Evolutionary conservation across 2,113 vertebrate genomes (phyloP), one percentile per base, ranked within the genome.

Genomic region (Crotophaga sulcirostris): DNA sequence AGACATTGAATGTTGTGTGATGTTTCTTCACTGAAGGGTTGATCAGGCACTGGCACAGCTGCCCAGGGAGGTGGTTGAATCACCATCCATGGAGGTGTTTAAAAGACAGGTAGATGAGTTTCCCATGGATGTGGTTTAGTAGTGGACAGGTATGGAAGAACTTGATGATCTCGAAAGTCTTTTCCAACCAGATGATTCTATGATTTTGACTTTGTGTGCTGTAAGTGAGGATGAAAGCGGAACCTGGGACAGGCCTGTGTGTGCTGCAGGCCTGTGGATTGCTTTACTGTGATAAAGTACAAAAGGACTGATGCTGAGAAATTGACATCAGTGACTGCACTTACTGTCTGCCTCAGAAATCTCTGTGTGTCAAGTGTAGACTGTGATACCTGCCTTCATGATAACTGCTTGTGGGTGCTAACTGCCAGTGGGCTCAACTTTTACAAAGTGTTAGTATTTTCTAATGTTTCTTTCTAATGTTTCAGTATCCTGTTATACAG

Each of bases 401-500:
- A 38, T 44, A 82, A 49, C 34, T 66, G 28, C 52, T 25, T 25
- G 21, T 38, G n/a, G 3, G 29, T 24, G 26, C 63, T 14, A 59
- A 67, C 54, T 94, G 60, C 80, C 28, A 16, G 44, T 13, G 13
- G 49, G 58, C 19, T 58, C 55, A 23, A 4, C 52, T 74, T 49
- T 11, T 20, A 28, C 15, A 15, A 7, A 29, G 31, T 44, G 12
- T n/a, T 16, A 0, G 11, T 9, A 4, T 59, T 29, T 69, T 67
- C 81, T 93, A n/a, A 10, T 15, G 0, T 20, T 70, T 80, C 7
- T 77, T 52, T 26, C 31, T 93, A 79, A 60, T 81, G 1, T 81
- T 94, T n/a, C 97, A 98, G 99, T 84, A 97, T 99, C 90, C 98
- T 99, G 52, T 96, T 99, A 13, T 99, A 99, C 95, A 98, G 98